Base-by-base conservation (phyloP, 2,797 vertebrate genomes). In the Margarornis squamiger region DNA sequence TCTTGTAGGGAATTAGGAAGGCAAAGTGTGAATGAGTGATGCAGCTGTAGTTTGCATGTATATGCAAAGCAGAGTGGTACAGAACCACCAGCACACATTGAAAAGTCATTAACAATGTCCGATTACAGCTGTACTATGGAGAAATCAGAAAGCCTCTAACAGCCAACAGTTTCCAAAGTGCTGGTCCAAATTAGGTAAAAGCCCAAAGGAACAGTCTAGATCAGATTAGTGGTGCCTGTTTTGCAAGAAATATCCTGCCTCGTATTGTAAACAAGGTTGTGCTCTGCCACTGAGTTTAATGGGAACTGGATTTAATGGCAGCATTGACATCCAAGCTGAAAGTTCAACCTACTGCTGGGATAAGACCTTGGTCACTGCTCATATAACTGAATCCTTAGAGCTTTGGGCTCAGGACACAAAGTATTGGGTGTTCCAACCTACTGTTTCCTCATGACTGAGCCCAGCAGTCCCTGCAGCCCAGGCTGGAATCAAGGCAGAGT, bases 371-470 rank as follows among this genome's bases (percentile, higher is more conserved):
- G 19, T n/a, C 51, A 14, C 8, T 9, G 22, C 39, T 65, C 2
- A 3, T n/a, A 4, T 38, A 22, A 7, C 12, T 12, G 27, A 17
- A 8, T 9, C 9, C 22, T 55, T 14, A 29, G 27, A 67, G 7
- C 14, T 59, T n/a, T 63, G 59, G 21, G 18, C 9, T n/a, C 36
- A 58, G 27, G 26, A 8, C 14, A 52, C 2, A 1, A 27, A 32
- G 5, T 2, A 6, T 6, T 23, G 21, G 2, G 6, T 24, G 12
- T 65, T 65, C 21, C 36, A 67, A 2, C 6, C 12, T 24, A 0
- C 16, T 1, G 0, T 12, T 7, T 3, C 26, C 36, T 55, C 57
- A 0, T 0, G 0, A 14, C 30, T 9, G 34, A 61, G 51, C 14
- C 19, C 38, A 77, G 43, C 4, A 27, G 8, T 9, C 12, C n/a